Evolutionary conservation across 2,113 vertebrate species (phyloP).

Genomic region (Illadopsis cleaveri): DNA sequence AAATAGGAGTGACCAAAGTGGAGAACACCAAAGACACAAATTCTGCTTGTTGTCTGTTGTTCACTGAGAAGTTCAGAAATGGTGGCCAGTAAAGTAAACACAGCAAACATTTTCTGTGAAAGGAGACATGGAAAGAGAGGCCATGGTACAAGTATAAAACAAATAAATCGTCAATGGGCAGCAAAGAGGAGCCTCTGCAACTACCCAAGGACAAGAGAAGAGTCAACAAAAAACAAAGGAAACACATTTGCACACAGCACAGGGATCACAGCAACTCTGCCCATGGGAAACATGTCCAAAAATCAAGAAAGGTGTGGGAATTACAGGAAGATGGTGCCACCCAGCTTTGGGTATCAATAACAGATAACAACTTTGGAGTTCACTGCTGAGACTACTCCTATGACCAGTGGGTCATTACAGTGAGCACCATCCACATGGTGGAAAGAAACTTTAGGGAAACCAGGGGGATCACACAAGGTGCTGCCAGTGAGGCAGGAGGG

Average conservation of each 20-base stretch:
- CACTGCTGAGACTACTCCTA: background rate
- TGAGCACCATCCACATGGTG: fast-evolving
- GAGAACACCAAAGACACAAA: background rate
- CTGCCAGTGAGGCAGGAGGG: background rate
- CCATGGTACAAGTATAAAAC: background rate
- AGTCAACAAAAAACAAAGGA: background rate
- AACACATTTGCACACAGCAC: background rate
- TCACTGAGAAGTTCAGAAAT: background rate
- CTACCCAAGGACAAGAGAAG: background rate
- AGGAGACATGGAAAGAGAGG: background rate
- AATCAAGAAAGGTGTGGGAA: background rate
- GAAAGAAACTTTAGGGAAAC: background rate
- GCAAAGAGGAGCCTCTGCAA: background rate
- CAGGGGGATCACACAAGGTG: background rate
- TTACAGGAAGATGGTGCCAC: background rate
- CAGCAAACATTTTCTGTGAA: background rate
- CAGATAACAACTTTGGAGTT: background rate
- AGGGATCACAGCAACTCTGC: background rate
- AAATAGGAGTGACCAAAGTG: background rate
- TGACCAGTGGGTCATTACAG: background rate
- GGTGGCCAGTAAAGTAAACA: background rate
- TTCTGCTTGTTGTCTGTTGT: background rate
- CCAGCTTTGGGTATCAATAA: background rate
- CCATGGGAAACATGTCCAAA: fast-evolving
- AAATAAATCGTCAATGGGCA: background rate